These are phyloP conservation scores for Ctenochaetus hawaiiensis DNA, from an alignment of 2,797 vertebrate genomes.

Conservation along the genomic window DNA sequence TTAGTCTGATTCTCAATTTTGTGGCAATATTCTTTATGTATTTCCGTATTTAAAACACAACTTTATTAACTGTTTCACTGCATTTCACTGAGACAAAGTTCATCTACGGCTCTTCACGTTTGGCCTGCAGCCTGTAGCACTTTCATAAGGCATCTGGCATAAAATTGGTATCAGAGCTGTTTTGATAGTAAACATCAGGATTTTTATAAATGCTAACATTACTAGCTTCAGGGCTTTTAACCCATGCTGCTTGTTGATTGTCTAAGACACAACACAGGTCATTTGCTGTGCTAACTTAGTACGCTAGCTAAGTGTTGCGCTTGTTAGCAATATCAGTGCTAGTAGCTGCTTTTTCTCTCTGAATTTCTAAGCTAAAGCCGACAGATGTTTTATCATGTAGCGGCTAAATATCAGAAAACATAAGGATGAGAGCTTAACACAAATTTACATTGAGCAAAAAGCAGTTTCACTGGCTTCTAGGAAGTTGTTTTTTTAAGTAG, in stretches of 20 bases:
- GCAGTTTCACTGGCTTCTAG: not conserved
- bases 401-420: too few relatives aligned
- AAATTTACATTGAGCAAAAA: constrained; percentile 1
- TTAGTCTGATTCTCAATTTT: not conserved
- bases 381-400: too few relatives aligned
- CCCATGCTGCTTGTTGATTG: not conserved
- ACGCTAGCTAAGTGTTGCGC: too few relatives aligned
- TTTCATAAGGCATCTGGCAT: not conserved
- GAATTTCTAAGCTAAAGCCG: too few relatives aligned
- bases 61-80: not conserved
- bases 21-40: not conserved
- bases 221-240: not conserved
- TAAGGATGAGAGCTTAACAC: not conserved
- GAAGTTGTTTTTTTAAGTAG: not conserved
- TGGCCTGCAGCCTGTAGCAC: not conserved
- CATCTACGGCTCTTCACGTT: not conserved
- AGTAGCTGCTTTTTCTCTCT: too few relatives aligned
- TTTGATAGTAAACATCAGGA: not conserved
- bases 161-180: not conserved
- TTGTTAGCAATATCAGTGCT: too few relatives aligned
- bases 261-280: not conserved
- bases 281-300: too few relatives aligned
- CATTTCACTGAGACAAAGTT: constrained; percentile 6
- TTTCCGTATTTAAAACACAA: not conserved
- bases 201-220: not conserved